Base-by-base conservation (phyloP, 2,888 invertebrate species). In the Eilema depressum region DNA sequence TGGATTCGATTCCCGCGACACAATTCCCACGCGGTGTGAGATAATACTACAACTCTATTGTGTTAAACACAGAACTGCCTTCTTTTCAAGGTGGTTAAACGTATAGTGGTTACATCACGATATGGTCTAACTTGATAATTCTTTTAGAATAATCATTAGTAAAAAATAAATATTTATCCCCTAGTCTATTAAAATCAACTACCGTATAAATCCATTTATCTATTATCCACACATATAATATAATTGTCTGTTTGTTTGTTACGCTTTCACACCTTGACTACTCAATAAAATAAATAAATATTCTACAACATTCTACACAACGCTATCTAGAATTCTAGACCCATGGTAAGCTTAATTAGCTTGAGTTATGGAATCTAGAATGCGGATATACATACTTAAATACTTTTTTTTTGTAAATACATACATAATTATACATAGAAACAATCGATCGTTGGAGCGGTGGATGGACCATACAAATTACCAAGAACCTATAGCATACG, bases 1-100 rank as follows among this genome's bases (percentile, higher is more conserved):
- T 62, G 56, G 76, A 76, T 77, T 81, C 75, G 74, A 75, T 79
- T 85, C 85, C 84, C 86, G 85, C 81, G 86, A 64, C 80, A 76
- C 75, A 25, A 69, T 85, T 86, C 86, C 68, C 86, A 86, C 82
- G 78, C 25, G 30, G 33, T 41, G 75, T 84, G 83, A 81, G 85
- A 85, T 85, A 85, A 85, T 81, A 67, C 70, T 57, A 26, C 25
- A 53, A 57, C 26, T 33, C 71, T 47, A 75, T 80, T 83, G 78
- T 82, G 75, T 81, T 75, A 63, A n/a, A 75, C 63, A 56, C 75
- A 81, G 60, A 75, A 77, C 65, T 64, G n/a, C 30, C 62, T 66
- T 74, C 65, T 79, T 74, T 79, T 82, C 83, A 83, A 82, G 83
- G 82, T 82, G 77, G 70, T 66, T 79, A 63, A 78, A 78, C 75